Base-by-base conservation (phyloP, 2,888 invertebrate genomes). In the Aporophyla lueneburgensis region DNA sequence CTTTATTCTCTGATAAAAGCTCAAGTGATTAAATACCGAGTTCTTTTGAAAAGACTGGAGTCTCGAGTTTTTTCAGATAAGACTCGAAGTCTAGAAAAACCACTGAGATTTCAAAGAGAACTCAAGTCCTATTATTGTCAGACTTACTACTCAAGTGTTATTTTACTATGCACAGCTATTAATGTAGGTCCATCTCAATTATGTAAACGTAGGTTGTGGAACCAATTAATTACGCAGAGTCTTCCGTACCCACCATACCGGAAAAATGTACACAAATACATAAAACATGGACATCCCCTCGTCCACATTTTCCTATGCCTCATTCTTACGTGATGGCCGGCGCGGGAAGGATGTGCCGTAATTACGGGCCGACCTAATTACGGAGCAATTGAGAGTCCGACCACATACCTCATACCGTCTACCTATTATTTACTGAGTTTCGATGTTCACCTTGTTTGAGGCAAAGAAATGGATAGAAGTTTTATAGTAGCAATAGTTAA, bases 301-400 rank as follows among this genome's bases (percentile, higher is more conserved):
- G 43, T 54, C 59, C 49, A 63, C 46, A 43, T 62, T 51, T 59
- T 49, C 68, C n/a, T 59, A 69, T 83, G 58, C 62, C 68, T 71
- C 58, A 67, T 75, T 84, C 85, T 84, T 81, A 81, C 70, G 72
- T 73, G 76, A 51, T 21, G 76, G n/a, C 53, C 51, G n/a, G 51
- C 49, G 71, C 69, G 73, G 83, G 87, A 89, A 89, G 89, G 91
- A 91, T 90, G 86, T 77, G 74, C 76, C 63, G 86, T 87, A 90
- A 91, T 92, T 91, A 91, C 76, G 66, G 46, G n/a, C 27, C 86
- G 91, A 91, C 91, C 92, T 87, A 92, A 92, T 92, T 92, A 91
- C 78, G 58, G 10, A 33, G 71, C 89, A 91, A 91, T 91, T 92
- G 89, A 80, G 78, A 84, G 74, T 59, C 75, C 74, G 43, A 61